phyloP scores from a whole-genome alignment of 2,113 vertebrate genomes.

The Strix uralensis region DNA sequence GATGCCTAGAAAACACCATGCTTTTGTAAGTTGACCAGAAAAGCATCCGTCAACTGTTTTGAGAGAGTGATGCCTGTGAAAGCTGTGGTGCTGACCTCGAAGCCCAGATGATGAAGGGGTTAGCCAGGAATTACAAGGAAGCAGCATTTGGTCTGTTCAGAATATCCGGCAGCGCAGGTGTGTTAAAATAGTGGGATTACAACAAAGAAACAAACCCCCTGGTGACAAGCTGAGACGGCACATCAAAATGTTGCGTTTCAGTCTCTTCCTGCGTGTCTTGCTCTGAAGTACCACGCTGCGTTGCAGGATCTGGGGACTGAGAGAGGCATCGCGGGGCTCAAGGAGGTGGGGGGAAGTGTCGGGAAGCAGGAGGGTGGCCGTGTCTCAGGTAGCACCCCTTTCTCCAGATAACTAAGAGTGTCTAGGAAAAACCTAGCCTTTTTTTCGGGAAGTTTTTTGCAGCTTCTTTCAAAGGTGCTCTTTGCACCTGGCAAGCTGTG shows the following conservation, averaged over 20 bases:
- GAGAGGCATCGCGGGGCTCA: neutral
- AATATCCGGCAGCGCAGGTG: neutral
- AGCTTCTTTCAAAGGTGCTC: neutral
- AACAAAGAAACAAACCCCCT: neutral
- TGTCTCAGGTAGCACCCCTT: neutral
- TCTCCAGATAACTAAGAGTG: neutral
- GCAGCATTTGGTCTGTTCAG: neutral
- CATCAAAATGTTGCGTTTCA: accelerated
- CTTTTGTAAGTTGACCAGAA: neutral
- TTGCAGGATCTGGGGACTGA: neutral
- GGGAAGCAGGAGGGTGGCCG: neutral
- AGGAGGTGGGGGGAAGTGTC: neutral
- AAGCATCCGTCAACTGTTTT: neutral
- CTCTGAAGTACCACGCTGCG: too few species aligned
- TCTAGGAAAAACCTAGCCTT: neutral
- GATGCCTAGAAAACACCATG: neutral
- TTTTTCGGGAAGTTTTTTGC: neutral
- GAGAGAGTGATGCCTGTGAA: neutral
- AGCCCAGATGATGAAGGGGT: neutral
- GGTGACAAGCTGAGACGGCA: neutral
- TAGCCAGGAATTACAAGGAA: neutral
- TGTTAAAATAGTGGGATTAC: neutral
- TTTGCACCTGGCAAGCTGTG: neutral
- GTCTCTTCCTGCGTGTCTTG: neutral
- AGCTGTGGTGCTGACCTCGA: neutral